phyloP scores from a whole-genome alignment of 1,140 invertebrate species.

The Diabrotica virgifera region DNA sequence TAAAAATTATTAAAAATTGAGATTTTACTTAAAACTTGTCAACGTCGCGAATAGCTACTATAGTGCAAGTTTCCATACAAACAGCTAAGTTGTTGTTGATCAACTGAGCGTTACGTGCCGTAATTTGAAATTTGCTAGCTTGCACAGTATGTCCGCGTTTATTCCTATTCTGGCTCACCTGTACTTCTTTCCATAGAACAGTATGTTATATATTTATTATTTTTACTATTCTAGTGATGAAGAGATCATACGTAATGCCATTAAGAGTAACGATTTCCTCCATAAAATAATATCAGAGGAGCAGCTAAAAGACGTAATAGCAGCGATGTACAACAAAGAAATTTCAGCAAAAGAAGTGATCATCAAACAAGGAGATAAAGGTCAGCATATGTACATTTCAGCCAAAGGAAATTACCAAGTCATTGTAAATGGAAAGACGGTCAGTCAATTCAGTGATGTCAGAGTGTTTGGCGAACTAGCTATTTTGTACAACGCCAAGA shows the following conservation, averaged over 20 bases:
- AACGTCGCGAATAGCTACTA: too few relatives aligned
- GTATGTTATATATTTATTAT: neutral
- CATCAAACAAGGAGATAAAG: conserved; percentile 37
- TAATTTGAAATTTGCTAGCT: too few relatives aligned
- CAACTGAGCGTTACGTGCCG: too few relatives aligned
- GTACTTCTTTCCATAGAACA: neutral
- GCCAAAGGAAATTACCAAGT: conserved; percentile 30
- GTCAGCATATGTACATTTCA: conserved; percentile 37
- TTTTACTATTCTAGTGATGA: conserved; percentile 33
- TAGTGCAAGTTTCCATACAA: too few relatives aligned
- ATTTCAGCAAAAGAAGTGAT: conserved; percentile 29
- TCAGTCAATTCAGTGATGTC: conserved; percentile 29
- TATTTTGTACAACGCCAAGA: conserved; percentile 38
- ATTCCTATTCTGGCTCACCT: too few relatives aligned
- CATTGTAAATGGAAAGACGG: conserved; percentile 30
- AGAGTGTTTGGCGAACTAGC: conserved; percentile 39
- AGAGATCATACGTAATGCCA: conserved; percentile 34
- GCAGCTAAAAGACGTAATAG: conserved; percentile 32
- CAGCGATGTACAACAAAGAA: conserved; percentile 34
- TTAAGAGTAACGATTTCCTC: conserved; percentile 38
- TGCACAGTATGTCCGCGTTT: too few relatives aligned
- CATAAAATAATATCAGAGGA: conserved; percentile 32
- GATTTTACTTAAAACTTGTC: too few relatives aligned
- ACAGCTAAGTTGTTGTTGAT: too few relatives aligned
- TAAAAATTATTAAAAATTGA: too few relatives aligned